Evolutionary conservation across 2,113 vertebrate genomes (phyloP).

Genomic region (Oncorhynchus tshawytscha): DNA sequence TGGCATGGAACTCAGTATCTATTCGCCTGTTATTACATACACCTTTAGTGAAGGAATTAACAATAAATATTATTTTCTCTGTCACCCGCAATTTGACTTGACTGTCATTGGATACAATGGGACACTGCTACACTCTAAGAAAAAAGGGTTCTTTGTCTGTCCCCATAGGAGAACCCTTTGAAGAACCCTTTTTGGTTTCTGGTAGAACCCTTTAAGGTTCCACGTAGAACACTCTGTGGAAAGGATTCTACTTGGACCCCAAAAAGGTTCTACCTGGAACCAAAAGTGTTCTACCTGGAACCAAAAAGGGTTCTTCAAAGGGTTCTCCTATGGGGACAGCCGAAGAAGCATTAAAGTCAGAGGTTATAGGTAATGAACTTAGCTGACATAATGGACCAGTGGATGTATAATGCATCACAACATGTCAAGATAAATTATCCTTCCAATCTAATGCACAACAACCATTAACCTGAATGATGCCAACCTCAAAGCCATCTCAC

Average conservation of each 20-base stretch:
- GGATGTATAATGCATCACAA: conserved; percentile 29
- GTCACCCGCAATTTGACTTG: conserved; percentile 1
- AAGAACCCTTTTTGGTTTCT: too few species aligned
- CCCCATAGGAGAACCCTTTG: too few species aligned
- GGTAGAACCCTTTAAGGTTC: too few species aligned
- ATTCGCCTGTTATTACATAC: conserved; percentile 16
- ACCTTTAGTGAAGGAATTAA: neutral
- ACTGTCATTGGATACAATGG: neutral
- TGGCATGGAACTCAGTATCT: conserved; percentile 7
- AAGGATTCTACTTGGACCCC: too few species aligned
- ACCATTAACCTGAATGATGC: conserved; percentile 44
- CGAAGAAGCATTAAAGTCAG: conserved; percentile 30
- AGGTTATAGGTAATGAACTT: conserved; percentile 18
- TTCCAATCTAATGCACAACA: conserved; percentile 33
- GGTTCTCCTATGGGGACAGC: too few species aligned
- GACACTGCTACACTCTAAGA: too few species aligned
- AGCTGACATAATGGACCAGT: neutral
- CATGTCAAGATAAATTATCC: conserved; percentile 22
- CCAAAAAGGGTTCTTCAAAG: too few species aligned
- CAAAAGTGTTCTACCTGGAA: too few species aligned
- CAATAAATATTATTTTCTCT: neutral
- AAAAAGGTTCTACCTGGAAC: too few species aligned
- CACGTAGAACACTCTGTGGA: too few species aligned
- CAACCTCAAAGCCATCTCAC: conserved; percentile 35
- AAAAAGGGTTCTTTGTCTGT: too few species aligned